phyloP scores from a whole-genome alignment of 1,140 invertebrate genomes.

The Antheraea pernyi region DNA sequence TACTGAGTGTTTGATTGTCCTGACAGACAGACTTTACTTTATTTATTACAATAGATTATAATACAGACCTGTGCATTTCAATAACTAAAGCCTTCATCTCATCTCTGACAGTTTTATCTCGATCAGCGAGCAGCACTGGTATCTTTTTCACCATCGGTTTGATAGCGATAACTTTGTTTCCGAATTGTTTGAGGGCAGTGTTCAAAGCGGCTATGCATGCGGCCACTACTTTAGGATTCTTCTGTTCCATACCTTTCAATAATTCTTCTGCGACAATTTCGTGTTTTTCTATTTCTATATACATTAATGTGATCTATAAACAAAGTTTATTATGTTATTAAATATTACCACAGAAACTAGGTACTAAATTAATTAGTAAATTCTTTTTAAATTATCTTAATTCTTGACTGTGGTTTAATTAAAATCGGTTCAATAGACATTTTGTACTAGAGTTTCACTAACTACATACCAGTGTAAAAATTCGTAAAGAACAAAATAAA shows the following conservation, averaged over 20 bases:
- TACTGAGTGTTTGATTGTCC: too few relatives aligned
- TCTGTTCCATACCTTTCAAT: constrained; percentile 95
- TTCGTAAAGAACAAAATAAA: too few relatives aligned
- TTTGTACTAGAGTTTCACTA: too few relatives aligned
- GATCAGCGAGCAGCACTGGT: constrained; percentile 90
- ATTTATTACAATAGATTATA: too few relatives aligned
- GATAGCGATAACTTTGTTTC: constrained; percentile 93
- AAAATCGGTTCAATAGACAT: too few relatives aligned
- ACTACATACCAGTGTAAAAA: too few relatives aligned
- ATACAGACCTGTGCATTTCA: constrained; percentile 89
- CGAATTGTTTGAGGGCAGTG: constrained; percentile 92
- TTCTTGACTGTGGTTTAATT: too few relatives aligned
- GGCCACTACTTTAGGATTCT: constrained; percentile 96
- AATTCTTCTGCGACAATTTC: constrained; percentile 95
- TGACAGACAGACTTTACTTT: too few relatives aligned
- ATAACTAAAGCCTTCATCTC: constrained; percentile 93
- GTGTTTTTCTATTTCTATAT: constrained; percentile 97
- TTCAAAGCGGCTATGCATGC: constrained; percentile 90
- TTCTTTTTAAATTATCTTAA: too few relatives aligned
- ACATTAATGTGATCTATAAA: constrained; percentile 90
- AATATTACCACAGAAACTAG: too few relatives aligned
- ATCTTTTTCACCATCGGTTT: constrained; percentile 95
- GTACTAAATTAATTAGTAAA: too few relatives aligned
- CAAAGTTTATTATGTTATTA: background rate
- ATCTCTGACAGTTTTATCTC: constrained; percentile 95